Base-by-base conservation (phyloP, 2,113 vertebrate genomes). In the Lophotis ruficrista region DNA sequence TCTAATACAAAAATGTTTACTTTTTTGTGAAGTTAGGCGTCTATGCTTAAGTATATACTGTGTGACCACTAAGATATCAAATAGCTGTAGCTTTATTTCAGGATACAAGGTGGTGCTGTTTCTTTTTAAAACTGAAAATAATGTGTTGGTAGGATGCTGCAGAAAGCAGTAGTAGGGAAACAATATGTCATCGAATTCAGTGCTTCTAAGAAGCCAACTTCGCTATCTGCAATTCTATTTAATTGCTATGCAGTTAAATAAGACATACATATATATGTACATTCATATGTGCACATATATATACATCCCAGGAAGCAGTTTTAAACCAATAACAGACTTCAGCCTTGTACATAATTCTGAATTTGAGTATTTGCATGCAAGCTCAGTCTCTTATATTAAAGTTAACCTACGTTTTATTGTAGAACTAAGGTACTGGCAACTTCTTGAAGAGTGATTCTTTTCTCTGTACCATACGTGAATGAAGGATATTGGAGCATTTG, bases 21-120 rank as follows among this genome's bases (percentile, higher is more conserved):
- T 61, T 57, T 47, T 48, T 21, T 6, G 8, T 41, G 13, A 75
- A 69, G 2, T 38, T 62, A 27, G 54, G 19, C 57, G 83, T 92
- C 17, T 54, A 9, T 80, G 6, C 4, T 6, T 80, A 17, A 45
- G 10, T 54, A 5, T 27, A 10, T 28, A 14, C 28, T 86, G 25
- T 21, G 10, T 41, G 8, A 12, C 4, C 5, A 30, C 24, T 66
- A 79, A 94, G 62, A 76, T 61, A 33, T 10, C 91, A 51, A 94
- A 73, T 69, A 82, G 65, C n/a, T 98, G 97, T 97, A 98, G 83
- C 70, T 95, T 95, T 95, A 87, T 65, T 97, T 98, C 69, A 97
- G 89, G 91, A 97, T 97, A 96, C 97, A 97, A 98, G 97, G 95
- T 98, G 97, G 97, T 98, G 98, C 97, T 98, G 92, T 98, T 98